A percentile compares a stretch with the other conserved stretches of the same genome.
phyloP scores from a whole-genome alignment of 2,797 vertebrate genomes.

The Aulostomus chinensis region DNA sequence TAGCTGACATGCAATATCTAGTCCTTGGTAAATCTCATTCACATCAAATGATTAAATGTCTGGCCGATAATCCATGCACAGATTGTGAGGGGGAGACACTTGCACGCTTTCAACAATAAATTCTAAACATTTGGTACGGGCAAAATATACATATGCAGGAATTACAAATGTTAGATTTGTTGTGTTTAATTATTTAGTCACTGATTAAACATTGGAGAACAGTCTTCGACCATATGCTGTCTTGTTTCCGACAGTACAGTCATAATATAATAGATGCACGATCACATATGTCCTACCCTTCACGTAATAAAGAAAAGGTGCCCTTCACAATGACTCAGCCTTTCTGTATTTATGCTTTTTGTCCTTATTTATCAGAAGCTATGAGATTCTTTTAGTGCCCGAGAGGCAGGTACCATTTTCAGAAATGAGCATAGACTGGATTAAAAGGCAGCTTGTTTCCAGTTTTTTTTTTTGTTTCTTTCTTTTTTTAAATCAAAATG shows the following conservation, averaged over 20 bases:
- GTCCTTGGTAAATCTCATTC: conserved; percentile 20
- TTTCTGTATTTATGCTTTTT: conserved; percentile 48
- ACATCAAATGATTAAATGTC: conserved; percentile 31
- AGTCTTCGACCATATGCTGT: conserved; percentile 58
- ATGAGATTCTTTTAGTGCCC: no score
- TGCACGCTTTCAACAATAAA: no score
- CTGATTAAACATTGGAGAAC: conserved; percentile 46
- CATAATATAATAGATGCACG: conserved; percentile 50
- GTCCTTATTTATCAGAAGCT: conserved; percentile 38
- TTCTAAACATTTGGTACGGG: conserved; percentile 35
- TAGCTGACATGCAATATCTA: conserved; percentile 15
- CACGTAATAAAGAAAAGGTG: conserved; percentile 50
- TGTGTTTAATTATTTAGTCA: conserved; percentile 31
- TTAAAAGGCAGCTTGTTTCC: conserved; percentile 3
- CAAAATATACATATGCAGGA: conserved; percentile 40
- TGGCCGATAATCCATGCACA: conserved; percentile 18
- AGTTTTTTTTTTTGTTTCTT: not conserved
- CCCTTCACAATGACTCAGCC: conserved; percentile 67
- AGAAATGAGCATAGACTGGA: not conserved
- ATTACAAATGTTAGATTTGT: conserved; percentile 43
- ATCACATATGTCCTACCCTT: conserved; percentile 43
- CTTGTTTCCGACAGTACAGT: conserved; percentile 27
- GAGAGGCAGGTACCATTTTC: conserved; percentile 19
- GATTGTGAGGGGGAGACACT: not conserved
- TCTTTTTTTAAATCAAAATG: not conserved